Evolutionary conservation across 2,888 invertebrate species (phyloP), one percentile per base, ranked within the genome.

Genomic region (Rhagonycha lutea): DNA sequence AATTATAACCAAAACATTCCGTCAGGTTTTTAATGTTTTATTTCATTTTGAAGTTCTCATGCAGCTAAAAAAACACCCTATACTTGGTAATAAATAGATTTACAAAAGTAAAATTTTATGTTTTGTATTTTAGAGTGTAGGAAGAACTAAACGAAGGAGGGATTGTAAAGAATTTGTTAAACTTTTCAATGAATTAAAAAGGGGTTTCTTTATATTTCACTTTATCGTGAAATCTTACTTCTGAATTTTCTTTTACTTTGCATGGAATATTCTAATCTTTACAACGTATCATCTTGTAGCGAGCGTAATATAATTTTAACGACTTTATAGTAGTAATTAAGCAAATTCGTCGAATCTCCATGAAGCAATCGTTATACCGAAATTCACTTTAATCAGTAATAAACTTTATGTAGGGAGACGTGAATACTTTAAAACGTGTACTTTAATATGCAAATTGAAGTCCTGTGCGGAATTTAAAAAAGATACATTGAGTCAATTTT

Each of bases 401-500:
- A 81, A 79, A 80, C 68, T 78, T 81, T 81, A 79, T 79, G 70
- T 67, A 71, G 70, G 68, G 69, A 23, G 71, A 71, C 68, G 72
- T 70, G 72, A 68, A 74, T 75, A 74, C 74, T 75, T 76, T 72
- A 76, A 79, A 76, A 78, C 78, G 79, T 78, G 76, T 75, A 80
- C 80, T 81, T 81, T 78, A 76, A 76, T 80, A 81, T 80, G 80
- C 81, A 80, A 80, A 81, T 81, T 74, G 78, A 78, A 77, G 73
- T 80, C 79, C 79, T 80, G 83, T 77, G 71, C 76, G 72, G 84
- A 83, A 83, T 83, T 81, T 81, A 82, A 82, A 84, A 81, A 81
- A 83, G 82, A 84, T 82, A 74, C 73, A 83, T 82, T 83, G 83
- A 83, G 83, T 83, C 83, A 81, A 79, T 83, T 83, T 83, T 85